Evolutionary conservation across 2,888 invertebrate genomes (phyloP).

Genomic region (Sinodicranocentrus sp.): DNA sequence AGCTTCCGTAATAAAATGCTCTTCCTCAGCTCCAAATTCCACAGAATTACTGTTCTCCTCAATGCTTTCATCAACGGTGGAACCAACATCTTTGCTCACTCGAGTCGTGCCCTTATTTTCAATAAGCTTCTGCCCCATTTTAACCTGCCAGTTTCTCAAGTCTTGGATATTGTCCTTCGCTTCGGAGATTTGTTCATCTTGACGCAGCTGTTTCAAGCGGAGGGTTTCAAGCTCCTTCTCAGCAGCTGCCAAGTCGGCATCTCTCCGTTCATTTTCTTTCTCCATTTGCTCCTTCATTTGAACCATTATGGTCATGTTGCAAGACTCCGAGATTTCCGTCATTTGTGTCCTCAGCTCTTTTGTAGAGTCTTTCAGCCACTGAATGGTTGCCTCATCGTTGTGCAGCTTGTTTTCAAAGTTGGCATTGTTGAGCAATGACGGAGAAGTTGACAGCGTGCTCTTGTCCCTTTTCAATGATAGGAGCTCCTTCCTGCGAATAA

Average conservation of each 20-base stretch:
- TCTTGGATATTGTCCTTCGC: constrained; percentile 70
- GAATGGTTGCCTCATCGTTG: constrained; percentile 72
- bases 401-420: constrained; percentile 68
- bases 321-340: constrained; percentile 67
- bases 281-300: constrained; percentile 66
- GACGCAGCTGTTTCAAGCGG: constrained; percentile 58
- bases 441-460: neutral
- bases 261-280: constrained; percentile 49
- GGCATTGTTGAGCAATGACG: constrained; percentile 7
- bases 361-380: constrained; percentile 71
- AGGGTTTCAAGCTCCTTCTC: constrained; percentile 67
- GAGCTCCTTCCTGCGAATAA: constrained; percentile 69
- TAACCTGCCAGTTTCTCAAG: constrained; percentile 72
- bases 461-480: constrained; percentile 66
- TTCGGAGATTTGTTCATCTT: constrained; percentile 69
- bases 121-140: constrained; percentile 73
- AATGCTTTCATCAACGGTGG: constrained; percentile 6
- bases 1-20: constrained; percentile 64
- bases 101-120: constrained; percentile 14
- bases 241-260: constrained; percentile 63
- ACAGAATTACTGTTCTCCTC: constrained; percentile 42
- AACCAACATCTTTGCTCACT: neutral
- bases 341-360: constrained; percentile 69
- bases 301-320: constrained; percentile 71
- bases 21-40: constrained; percentile 45